Evolutionary conservation across 2,888 invertebrate genomes (phyloP).

Genomic region (Pharmacophagus antenor): DNA sequence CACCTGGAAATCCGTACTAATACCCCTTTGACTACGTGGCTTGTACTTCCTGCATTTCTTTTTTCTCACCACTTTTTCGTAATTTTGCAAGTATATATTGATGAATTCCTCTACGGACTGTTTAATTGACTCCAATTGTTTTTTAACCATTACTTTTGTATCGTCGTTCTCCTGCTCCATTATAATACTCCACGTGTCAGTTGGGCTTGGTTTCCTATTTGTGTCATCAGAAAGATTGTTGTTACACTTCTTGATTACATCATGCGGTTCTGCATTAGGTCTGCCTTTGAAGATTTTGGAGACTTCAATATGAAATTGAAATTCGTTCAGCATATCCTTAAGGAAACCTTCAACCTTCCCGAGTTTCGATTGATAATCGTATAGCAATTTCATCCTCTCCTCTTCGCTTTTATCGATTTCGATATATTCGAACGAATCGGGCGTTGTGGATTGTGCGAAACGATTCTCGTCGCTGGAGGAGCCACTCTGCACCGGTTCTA

Average conservation of each 20-base stretch:
- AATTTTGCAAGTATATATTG: conserved; percentile 45
- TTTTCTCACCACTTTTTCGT: conserved; percentile 34
- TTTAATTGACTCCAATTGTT: conserved; percentile 58
- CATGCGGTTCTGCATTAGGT: conserved; percentile 49
- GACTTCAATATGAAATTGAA: conserved; percentile 69
- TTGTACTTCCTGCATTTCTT: conserved; percentile 27
- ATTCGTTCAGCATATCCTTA: conserved; percentile 60
- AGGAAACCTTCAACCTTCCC: conserved; percentile 59
- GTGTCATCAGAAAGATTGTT: conserved; percentile 42
- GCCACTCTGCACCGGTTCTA: conserved; percentile 37
- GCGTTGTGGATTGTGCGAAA: conserved; percentile 49
- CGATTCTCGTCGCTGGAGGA: conserved; percentile 39
- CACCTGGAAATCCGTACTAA: conserved; percentile 45
- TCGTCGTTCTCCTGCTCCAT: conserved; percentile 58
- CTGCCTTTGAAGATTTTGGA: conserved; percentile 62
- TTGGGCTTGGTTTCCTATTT: conserved; percentile 48
- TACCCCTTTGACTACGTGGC: conserved; percentile 34
- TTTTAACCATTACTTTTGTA: conserved; percentile 55
- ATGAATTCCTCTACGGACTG: conserved; percentile 56
- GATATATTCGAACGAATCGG: conserved; percentile 67
- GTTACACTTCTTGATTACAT: too few relatives aligned
- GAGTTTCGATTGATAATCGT: conserved; percentile 59
- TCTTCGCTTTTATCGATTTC: conserved; percentile 65
- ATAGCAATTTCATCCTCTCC: conserved; percentile 52
- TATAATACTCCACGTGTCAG: conserved; percentile 61